Evolutionary conservation across 30 jellyfish, hydroid and myxozoan genomes (phyloP), one percentile per base, ranked within the genome.

Genomic region (Aurelia coerulea): DNA sequence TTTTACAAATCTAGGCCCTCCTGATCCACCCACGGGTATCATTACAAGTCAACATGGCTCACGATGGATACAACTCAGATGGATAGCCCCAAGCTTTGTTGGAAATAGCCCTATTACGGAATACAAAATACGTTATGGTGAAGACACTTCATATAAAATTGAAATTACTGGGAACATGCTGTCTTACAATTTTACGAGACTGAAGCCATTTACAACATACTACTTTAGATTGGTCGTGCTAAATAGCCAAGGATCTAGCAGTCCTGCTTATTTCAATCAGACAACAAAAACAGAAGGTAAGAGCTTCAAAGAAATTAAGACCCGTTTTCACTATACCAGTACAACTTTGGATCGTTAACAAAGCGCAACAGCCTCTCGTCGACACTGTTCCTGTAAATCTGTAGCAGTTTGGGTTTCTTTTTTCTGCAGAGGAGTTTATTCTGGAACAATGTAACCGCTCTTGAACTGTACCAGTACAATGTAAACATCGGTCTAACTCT

Each of bases 131-230:
- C 31, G 15, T 0, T 60, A 17, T 13, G 70, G 70, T 23, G 70
- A 60, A 60, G 11, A 60, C 33, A 23, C 10, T 1, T 6, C 68
- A 13, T 16, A n/a, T 73, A 66, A 12, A 0, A 13, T 3, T 10
- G 41, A 50, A 12, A 23, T 32, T 4, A 62, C 29, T 16, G 39
- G 3, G 7, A 80, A 34, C 49, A 19, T 15, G 19, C 23, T 50
- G 42, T 16, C 19, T 49, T 35, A 14, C 51, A 81, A 71, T 56
- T 79, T 68, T 4, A 41, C 91, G 4, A 35, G n/a, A 0, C 64
- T 81, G 50, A n/a, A 19, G 12, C 91, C 91, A 54, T 81, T 81
- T 76, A 68, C 68, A 11, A 56, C 17, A 10, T 81, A 81, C 78
- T 15, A 41, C 39, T 81, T 81, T 60, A 49, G 14, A 7, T 18